Evolutionary conservation across 2,797 vertebrate genomes (phyloP), one percentile per base, ranked within the genome.

Genomic region (Dromococcyx pavoninus): DNA sequence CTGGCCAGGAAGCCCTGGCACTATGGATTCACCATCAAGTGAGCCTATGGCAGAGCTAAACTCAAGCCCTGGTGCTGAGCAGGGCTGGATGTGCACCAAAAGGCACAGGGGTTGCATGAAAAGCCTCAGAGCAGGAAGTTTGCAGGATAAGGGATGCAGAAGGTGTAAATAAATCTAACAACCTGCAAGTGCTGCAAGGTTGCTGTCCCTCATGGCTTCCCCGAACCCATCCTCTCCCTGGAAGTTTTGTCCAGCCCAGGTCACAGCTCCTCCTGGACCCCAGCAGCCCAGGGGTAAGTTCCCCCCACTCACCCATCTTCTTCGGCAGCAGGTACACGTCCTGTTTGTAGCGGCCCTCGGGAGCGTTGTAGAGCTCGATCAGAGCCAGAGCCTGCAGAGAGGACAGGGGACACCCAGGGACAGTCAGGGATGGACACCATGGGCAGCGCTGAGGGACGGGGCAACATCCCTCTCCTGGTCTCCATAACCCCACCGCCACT

Each of bases 281-380:
- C 0, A 1, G n/a, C 76, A 54, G 37, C 16, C n/a, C 28, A 0
- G 21, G 39, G 17, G 12, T 19, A 17, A 24, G 16, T 6, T 14
- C 57, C 71, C 71, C 54, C 54, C 58, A 97, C 98, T 98, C 97
- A 99, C 99, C 99, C 99, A 99, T 99, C 96, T 99, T 99, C 97
- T 99, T 99, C 22, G 99, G 99, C 97, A 99, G 98, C 96, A 99
- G 97, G 95, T 99, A 99, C n/a, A 99, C 99, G 11, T 99, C 99
- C 97, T 99, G 99, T 96, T 99, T 99, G 97, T 99, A 99, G 41
- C 99, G 99, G 48, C 99, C 99, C 94, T 99, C 99, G 4, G 99
- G 99, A 65, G 99, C 99, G 5, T 99, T 99, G 97, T 99, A 99
- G 86, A 99, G 98, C 96, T 99, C 99, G 69, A 99, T 99, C 97